A percentile compares a stretch with the other conserved stretches of the same genome.
Conservation (phyloP, 2,888 invertebrate species). For the Agapostemon virescens region DNA sequence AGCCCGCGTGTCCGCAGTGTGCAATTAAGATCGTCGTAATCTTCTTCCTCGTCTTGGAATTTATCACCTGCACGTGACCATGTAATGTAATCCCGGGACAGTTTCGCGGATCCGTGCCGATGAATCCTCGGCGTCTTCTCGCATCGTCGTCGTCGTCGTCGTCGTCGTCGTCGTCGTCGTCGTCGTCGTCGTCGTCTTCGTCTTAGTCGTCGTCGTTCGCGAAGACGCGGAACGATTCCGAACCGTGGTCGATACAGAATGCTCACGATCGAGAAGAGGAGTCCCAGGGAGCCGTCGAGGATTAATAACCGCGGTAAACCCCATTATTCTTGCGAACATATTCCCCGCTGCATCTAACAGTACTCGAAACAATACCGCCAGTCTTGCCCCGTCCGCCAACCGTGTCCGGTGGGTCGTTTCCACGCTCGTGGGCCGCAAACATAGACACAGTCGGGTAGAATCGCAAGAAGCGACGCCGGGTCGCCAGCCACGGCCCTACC, state of each 20-base stretch:
- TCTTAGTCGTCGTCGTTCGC: neutral
- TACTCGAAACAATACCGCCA: conserved; percentile 49
- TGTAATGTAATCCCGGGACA: neutral
- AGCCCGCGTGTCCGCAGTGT: conserved; percentile 35
- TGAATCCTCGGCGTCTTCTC: too few relatives aligned
- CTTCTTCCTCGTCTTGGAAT: conserved; percentile 27
- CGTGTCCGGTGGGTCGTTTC: conserved; percentile 61
- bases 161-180: neutral
- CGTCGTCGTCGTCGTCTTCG: neutral
- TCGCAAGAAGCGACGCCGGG: conserved; percentile 43
- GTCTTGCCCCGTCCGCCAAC: conserved; percentile 33
- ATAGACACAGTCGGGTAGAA: conserved; percentile 19
- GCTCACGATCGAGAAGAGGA: conserved; percentile 10
- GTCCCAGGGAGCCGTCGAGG: conserved; percentile 42
- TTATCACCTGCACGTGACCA: conserved; percentile 45
- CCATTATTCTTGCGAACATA: conserved; percentile 57
- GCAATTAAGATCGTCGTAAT: conserved; percentile 64
- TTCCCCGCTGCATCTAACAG: conserved; percentile 46
- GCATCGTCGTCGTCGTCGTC: neutral
- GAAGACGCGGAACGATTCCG: neutral
- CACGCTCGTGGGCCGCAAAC: conserved; percentile 49
- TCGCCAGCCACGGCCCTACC: conserved; percentile 48
- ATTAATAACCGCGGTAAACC: conserved; percentile 59
- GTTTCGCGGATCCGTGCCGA: conserved; percentile 6
- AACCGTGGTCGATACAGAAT: neutral